Evolutionary conservation across 2,888 invertebrate species (phyloP), one percentile per base, ranked within the genome.

Genomic region (Calephelis perditalis): DNA sequence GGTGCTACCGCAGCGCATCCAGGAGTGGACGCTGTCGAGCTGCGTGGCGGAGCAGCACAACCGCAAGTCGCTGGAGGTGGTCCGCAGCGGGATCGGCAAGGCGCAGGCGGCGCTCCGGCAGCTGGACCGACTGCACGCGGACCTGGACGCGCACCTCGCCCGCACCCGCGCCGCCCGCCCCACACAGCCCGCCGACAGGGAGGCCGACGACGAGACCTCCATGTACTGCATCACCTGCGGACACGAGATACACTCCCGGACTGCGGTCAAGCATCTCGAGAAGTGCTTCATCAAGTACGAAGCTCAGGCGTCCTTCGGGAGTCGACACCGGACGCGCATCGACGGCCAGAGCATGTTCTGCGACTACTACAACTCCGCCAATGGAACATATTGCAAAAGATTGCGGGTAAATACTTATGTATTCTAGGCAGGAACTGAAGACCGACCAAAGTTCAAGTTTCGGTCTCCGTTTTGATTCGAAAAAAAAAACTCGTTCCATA

Each of bases 261-360:
- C 96, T 0, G 98, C 98, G 0, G 94, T 98, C 26, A 96, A 97
- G 73, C 99, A 99, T 77, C 98, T 99, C 97, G 99, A 98, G 86
- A 98, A 98, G 80, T 99, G 99, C 81, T 99, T 98, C 83, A 96
- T 97, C 69, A 99, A 99, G 93, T 97, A 98, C 82, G 99, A 99
- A 83, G 97, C 98, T 56, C 98, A 99, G 85, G 97, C 98, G 2
- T 98, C 98, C 0, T 99, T 98, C 83, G 98, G 98, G 10, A 98
- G 98, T 36, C 94, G 97, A 55, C 98, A 97, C 75, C 96, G 98
- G 79, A 98, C 98, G 0, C 92, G 97, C 61, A 98, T 99, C 72
- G 98, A 98, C 81, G 92, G 92, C 0, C 97, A 97, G 84, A 97
- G 97, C 71, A 97, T 99, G 95, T 99, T 99, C 84, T 99, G 99